These are phyloP conservation scores for Liasis olivaceus DNA, from an alignment of 2,797 vertebrate genomes.

Conservation along the genomic window DNA sequence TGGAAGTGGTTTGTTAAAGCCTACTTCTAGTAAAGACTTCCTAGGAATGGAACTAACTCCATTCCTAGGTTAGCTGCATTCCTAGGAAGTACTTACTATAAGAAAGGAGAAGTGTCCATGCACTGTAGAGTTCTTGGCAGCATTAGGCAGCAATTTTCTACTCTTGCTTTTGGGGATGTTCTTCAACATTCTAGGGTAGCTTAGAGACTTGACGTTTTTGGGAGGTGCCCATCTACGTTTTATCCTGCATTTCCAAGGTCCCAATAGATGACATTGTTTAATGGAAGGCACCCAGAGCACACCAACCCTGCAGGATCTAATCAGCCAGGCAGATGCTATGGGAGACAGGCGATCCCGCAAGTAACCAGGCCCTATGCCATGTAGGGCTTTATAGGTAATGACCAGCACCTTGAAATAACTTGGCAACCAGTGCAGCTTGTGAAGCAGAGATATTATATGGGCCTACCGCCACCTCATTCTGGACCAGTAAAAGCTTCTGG, in stretches of 20 bases:
- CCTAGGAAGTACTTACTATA: neutral
- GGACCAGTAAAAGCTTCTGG: neutral
- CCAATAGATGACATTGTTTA: neutral
- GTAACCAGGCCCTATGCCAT: neutral
- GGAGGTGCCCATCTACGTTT: neutral
- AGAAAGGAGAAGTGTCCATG: neutral
- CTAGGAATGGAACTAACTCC: neutral
- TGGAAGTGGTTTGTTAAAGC: neutral
- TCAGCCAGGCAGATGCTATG: neutral
- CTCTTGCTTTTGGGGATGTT: neutral
- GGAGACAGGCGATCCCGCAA: too few relatives aligned
- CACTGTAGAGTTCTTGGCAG: neutral
- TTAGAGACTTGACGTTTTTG: neutral
- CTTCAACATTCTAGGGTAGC: neutral
- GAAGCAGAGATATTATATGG: neutral
- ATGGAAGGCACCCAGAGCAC: neutral
- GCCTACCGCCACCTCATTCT: neutral
- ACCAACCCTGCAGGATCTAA: neutral
- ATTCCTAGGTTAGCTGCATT: neutral
- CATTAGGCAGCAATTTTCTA: neutral
- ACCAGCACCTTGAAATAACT: neutral
- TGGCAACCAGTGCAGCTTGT: neutral
- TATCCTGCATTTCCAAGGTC: neutral
- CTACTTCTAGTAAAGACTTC: neutral
- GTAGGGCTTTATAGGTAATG: neutral